These are phyloP conservation scores for Pterostichus niger DNA, from an alignment of 2,888 invertebrate species.

Conservation along the genomic window DNA sequence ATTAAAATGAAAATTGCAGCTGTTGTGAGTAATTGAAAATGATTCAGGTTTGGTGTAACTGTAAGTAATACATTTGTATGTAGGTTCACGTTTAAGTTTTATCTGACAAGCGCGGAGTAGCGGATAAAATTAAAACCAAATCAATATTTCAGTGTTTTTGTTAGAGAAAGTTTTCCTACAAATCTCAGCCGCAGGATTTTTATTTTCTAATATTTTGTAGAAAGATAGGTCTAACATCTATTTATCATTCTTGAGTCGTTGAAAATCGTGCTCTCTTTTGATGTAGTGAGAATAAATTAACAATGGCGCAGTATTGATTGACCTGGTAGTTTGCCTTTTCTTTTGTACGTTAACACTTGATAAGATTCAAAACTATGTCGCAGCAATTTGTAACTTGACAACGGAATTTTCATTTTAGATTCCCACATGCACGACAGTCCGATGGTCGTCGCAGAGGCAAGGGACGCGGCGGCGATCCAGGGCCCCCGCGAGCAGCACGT, in stretches of 20 bases:
- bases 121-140: slow-evolving; percentile 10
- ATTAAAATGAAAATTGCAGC: not conserved
- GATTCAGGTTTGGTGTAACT: not conserved
- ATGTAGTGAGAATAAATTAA: slow-evolving; percentile 7
- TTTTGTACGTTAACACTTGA: slow-evolving; percentile 48
- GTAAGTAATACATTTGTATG: slow-evolving; percentile 22
- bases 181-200: slow-evolving; percentile 1
- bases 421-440: slow-evolving; percentile 68
- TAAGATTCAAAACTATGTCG: slow-evolving; percentile 58
- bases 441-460: slow-evolving; percentile 37
- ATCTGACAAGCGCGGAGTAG: not conserved
- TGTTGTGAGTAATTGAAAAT: not conserved
- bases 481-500: slow-evolving; percentile 80
- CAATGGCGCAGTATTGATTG: slow-evolving; percentile 43
- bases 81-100: not conserved
- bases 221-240: slow-evolving; percentile 9
- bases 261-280: slow-evolving; percentile 1
- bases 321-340: slow-evolving; percentile 26
- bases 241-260: slow-evolving; percentile 19
- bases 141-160: slow-evolving; percentile 39
- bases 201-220: slow-evolving; percentile 17
- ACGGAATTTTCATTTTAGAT: slow-evolving; percentile 67
- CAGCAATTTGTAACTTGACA: slow-evolving; percentile 58
- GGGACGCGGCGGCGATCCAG: slow-evolving; percentile 75
- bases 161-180: not conserved